Base-by-base conservation (phyloP, 2,888 invertebrate genomes). In the Parnassius glacialis region DNA sequence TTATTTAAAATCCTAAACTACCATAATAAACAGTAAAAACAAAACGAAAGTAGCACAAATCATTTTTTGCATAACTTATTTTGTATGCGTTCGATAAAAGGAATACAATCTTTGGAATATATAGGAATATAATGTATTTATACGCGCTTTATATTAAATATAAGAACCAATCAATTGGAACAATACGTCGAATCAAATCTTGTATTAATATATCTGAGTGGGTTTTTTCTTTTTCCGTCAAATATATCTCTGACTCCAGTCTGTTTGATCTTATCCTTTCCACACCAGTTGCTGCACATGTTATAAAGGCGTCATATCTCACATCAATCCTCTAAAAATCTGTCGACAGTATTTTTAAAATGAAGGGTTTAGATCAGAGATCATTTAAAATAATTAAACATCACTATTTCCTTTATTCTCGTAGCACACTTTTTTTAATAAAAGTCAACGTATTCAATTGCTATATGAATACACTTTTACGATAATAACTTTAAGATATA, bases 261-360 rank as follows among this genome's bases (percentile, higher is more conserved):
- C 67, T 67, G 67, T 72, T 69, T 70, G 68, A 70, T 73, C 68
- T 67, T 65, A 67, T 72, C 72, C 65, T 70, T 70, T 71, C 69
- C 72, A 68, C 67, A 52, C 68, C 70, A 72, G 62, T 70, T 67
- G 67, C 59, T 68, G 65, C 61, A 66, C 62, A 65, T 62, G 65
- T 65, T 68, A 67, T 68, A 65, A 68, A 67, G 62, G 59, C 61
- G 65, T 70, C 64, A 65, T 52, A 66, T 67, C 66, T 59, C 64
- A 64, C 66, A 59, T 65, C 58, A 63, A 69, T 65, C 59, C 66
- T 48, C 55, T 53, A 62, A 64, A 64, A 65, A 58, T 63, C 65
- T 34, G 58, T 61, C 41, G 10, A 45, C 44, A 41, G 16, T 57
- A 51, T 59, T 64, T 47, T 47, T 48, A 7, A 60, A 43, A 34